Evolutionary conservation across 2,113 vertebrate species (phyloP), one percentile per base, ranked within the genome.

Genomic region (Hypanus sabinus): DNA sequence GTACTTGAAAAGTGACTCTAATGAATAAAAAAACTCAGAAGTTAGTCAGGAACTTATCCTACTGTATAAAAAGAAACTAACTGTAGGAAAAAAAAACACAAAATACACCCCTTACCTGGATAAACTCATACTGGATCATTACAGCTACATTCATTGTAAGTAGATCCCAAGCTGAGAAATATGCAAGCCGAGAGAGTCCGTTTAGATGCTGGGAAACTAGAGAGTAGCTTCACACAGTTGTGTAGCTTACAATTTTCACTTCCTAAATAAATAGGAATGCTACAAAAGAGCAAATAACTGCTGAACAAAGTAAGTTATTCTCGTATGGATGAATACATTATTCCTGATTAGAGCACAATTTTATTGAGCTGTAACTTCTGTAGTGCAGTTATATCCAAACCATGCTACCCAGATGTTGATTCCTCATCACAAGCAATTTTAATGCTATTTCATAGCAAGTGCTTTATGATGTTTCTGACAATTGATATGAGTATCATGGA

Each of bases 1-100:
- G 16, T 68, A 91, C 16, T 36, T 20, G 11, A 85, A 60, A n/a
- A 90, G 91, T 75, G 36, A 93, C 68, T n/a, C 38, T 93, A 55
- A 73, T 93, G 36, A 93, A 71, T 93, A 46, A 93, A 93, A 30
- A 33, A n/a, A 90, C 81, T 90, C 30, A 33, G 27, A 8, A 93
- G 60, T 90, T 62, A 93, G 65, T 91, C 16, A 91, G 36, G 27
- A 46, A 93, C 36, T 38, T 68, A 62, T n/a, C 68, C 20, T 22
- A n/a, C 36, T 73, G 91, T 70, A 73, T 14, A 73, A 30, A 60
- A 55, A 65, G 60, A 60, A 18, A 14, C 60, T 33, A 30, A 65
- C 57, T 33, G 20, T 16, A 65, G 22, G 20, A 27, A 27, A 62
- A 90, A 90, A 0, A 46, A 65, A 90, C n/a, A 90, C 0, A 46